phyloP scores from a whole-genome alignment of 2,797 vertebrate genomes.

The Aulostomus chinensis region DNA sequence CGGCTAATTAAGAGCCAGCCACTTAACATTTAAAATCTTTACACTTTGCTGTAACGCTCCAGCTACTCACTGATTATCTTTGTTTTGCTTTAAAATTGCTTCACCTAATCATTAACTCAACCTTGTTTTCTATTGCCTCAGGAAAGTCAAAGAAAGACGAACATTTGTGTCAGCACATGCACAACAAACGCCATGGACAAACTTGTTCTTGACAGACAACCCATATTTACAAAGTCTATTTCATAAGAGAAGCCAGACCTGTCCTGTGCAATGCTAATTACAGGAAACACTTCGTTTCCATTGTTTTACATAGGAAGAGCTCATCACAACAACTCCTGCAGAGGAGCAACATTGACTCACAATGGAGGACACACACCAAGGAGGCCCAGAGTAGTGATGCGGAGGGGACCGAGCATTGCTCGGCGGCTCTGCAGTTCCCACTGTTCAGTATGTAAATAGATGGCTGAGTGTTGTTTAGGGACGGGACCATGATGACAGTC shows the following conservation, averaged over 20 bases:
- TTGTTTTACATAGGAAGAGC: slow-evolving; percentile 50
- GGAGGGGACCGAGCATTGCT: too few species aligned
- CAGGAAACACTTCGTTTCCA: slow-evolving; percentile 56
- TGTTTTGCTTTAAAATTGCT: slow-evolving; percentile 53
- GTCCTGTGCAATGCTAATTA: slow-evolving; percentile 53
- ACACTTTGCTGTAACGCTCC: slow-evolving; percentile 2
- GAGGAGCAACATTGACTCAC: slow-evolving; percentile 44
- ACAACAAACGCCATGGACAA: slow-evolving; percentile 20
- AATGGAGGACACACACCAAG: slow-evolving; percentile 32
- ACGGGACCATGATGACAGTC: slow-evolving; percentile 46
- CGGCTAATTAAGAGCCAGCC: slow-evolving; percentile 50
- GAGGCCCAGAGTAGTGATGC: slow-evolving; percentile 23
- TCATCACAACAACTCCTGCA: slow-evolving; percentile 43
- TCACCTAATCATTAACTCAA: slow-evolving; percentile 52
- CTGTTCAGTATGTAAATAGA: slow-evolving; percentile 52
- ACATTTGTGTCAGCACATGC: slow-evolving; percentile 18
- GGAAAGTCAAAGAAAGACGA: slow-evolving; percentile 36
- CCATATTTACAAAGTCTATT: slow-evolving; percentile 17
- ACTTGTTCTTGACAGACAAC: slow-evolving; percentile 27
- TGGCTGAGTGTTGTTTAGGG: slow-evolving; percentile 31
- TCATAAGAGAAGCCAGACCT: slow-evolving; percentile 31
- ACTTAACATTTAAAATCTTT: slow-evolving; percentile 33
- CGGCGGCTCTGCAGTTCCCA: slow-evolving; percentile 38
- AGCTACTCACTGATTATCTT: slow-evolving; percentile 45
- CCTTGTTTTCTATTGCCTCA: slow-evolving; percentile 25